phyloP scores from a whole-genome alignment of 1,140 invertebrate species.

The Anthonomus grandis region DNA sequence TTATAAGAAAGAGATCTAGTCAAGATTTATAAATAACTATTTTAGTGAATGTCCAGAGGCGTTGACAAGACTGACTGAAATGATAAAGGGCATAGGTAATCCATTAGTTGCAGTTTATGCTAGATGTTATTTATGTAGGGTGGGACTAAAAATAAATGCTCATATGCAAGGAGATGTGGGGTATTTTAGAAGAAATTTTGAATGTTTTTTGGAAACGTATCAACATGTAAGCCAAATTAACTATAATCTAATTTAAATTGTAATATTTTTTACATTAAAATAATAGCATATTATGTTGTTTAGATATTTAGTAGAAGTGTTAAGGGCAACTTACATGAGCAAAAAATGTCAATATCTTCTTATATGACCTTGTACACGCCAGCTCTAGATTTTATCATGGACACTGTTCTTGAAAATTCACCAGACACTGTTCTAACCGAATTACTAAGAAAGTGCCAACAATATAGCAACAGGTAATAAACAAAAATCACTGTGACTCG shows the following conservation, averaged over 20 bases:
- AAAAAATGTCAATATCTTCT: conserved; percentile 69
- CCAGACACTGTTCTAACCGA: conserved; percentile 62
- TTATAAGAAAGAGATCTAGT: background rate
- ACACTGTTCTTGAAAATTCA: conserved; percentile 68
- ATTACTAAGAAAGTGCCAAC: conserved; percentile 66
- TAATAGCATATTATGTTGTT: conserved; percentile 16
- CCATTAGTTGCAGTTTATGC: conserved; percentile 89
- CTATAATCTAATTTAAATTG: background rate
- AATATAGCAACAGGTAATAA: conserved; percentile 71
- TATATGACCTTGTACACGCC: conserved; percentile 83
- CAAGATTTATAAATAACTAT: conserved; percentile 26
- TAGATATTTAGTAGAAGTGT: conserved; percentile 59
- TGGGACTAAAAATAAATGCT: conserved; percentile 72
- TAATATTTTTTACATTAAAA: background rate
- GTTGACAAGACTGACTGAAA: conserved; percentile 72
- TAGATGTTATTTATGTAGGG: conserved; percentile 84
- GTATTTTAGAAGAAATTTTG: conserved; percentile 78
- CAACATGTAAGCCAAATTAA: conserved; percentile 71
- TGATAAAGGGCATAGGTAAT: conserved; percentile 91
- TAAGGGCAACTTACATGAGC: conserved; percentile 59
- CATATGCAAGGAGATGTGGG: conserved; percentile 59
- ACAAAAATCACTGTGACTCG: conserved; percentile 27
- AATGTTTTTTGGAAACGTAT: conserved; percentile 78
- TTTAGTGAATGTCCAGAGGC: conserved; percentile 71
- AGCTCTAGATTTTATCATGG: conserved; percentile 86